Percentiles rank a stretch among this genome's conserved stretches.
Evolutionary conservation across 2,888 invertebrate species (phyloP).

Genomic region (Clanis bilineata): DNA sequence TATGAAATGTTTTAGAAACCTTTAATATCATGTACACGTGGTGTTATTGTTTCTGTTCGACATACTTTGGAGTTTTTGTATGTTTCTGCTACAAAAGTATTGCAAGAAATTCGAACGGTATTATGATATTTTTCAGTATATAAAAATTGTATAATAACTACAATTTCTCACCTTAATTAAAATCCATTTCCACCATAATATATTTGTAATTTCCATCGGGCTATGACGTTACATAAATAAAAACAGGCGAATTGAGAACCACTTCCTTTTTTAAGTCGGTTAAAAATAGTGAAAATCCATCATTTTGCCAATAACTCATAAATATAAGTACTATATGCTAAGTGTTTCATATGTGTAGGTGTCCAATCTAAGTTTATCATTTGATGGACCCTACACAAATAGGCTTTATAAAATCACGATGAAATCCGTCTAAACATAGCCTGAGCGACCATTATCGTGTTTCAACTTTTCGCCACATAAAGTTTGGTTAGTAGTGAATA

Average conservation of each 20-base stretch:
- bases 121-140: too few relatives aligned
- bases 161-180: too few relatives aligned
- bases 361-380: neutral
- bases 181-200: too few relatives aligned
- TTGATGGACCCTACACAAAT: neutral
- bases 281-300: too few relatives aligned
- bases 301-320: too few relatives aligned
- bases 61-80: neutral
- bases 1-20: conserved; percentile 6
- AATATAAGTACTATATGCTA: too few relatives aligned
- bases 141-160: too few relatives aligned
- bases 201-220: too few relatives aligned
- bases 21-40: neutral
- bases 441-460: conserved; percentile 33
- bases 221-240: too few relatives aligned
- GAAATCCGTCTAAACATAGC: conserved; percentile 1
- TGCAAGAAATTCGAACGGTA: neutral
- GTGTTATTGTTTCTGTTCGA: neutral
- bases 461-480: conserved; percentile 59
- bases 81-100: neutral
- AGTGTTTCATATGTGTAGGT: neutral
- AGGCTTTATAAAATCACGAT: neutral
- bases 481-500: conserved; percentile 61
- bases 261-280: too few relatives aligned
- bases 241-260: too few relatives aligned